These are phyloP conservation scores for Penaeus japonicus DNA, from an alignment of 1,140 invertebrate species.

Conservation along the genomic window DNA sequence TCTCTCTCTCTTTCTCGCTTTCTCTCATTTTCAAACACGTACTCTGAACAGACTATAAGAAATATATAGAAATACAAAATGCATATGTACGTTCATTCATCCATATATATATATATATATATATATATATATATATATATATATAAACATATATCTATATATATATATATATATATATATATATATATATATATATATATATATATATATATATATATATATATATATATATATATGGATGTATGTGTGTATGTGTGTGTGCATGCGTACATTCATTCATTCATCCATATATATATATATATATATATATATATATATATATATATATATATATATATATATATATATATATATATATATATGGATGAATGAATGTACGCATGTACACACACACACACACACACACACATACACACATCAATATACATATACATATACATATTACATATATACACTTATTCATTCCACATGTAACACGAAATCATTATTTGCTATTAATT, in stretches of 20 bases:
- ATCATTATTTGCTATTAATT: too few relatives aligned
- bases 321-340: not conserved
- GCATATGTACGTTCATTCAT: too few relatives aligned
- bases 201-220: not conserved
- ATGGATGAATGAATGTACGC: too few relatives aligned
- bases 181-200: not conserved
- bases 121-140: not conserved
- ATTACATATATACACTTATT: too few relatives aligned
- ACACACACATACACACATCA: too few relatives aligned
- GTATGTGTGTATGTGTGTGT: not conserved
- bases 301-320: not conserved
- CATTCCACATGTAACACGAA: too few relatives aligned
- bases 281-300: not conserved
- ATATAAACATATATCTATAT: not conserved
- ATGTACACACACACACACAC: too few relatives aligned
- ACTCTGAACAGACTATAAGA: too few relatives aligned
- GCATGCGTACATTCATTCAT: not conserved
- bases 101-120: not conserved
- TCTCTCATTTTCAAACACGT: too few relatives aligned
- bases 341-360: too few relatives aligned
- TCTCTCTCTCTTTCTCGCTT: too few relatives aligned
- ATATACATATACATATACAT: too few relatives aligned
- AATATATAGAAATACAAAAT: not conserved
- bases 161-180: not conserved
- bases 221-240: not conserved